Evolutionary conservation across 2,113 vertebrate genomes (phyloP).

Genomic region (Coregonus clupeaformis): DNA sequence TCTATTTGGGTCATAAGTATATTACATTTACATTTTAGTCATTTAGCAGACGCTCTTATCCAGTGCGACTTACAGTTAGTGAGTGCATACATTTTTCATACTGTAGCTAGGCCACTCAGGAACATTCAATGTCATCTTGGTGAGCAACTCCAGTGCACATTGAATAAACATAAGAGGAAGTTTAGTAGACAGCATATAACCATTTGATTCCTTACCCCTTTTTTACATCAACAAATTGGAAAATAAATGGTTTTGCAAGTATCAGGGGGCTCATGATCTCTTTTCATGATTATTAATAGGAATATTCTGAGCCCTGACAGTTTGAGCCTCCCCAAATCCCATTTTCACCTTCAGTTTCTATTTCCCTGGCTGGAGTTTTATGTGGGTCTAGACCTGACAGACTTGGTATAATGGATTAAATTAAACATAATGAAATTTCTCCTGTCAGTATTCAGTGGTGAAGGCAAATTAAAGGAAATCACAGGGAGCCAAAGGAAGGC

Average conservation of each 20-base stretch:
- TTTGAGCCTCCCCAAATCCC: slow-evolving; percentile 7
- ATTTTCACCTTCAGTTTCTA: slow-evolving; percentile 27
- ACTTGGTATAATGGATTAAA: slow-evolving; percentile 27
- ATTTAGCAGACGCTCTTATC: too few relatives aligned
- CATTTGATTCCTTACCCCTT: background rate
- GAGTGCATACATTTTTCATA: too few relatives aligned
- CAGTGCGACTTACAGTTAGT: too few relatives aligned
- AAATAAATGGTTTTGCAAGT: background rate
- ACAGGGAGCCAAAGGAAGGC: slow-evolving; percentile 6
- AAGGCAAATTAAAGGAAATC: slow-evolving; percentile 41
- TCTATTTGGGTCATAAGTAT: background rate
- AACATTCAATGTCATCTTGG: too few relatives aligned
- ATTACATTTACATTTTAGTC: too few relatives aligned
- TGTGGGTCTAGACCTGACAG: slow-evolving; percentile 19
- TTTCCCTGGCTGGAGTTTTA: slow-evolving; percentile 19
- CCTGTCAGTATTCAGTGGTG: slow-evolving; percentile 24
- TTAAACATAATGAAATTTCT: slow-evolving; percentile 35
- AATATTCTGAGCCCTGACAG: slow-evolving; percentile 17
- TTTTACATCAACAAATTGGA: slow-evolving; percentile 20
- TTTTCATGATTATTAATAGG: slow-evolving; percentile 12
- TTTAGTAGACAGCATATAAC: background rate
- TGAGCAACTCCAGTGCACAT: too few relatives aligned
- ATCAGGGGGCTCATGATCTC: background rate
- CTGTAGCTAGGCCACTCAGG: too few relatives aligned
- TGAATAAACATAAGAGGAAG: slow-evolving; percentile 28